Evolutionary conservation across 1,140 invertebrate species (phyloP).

Genomic region (Saccostrea glomerata): DNA sequence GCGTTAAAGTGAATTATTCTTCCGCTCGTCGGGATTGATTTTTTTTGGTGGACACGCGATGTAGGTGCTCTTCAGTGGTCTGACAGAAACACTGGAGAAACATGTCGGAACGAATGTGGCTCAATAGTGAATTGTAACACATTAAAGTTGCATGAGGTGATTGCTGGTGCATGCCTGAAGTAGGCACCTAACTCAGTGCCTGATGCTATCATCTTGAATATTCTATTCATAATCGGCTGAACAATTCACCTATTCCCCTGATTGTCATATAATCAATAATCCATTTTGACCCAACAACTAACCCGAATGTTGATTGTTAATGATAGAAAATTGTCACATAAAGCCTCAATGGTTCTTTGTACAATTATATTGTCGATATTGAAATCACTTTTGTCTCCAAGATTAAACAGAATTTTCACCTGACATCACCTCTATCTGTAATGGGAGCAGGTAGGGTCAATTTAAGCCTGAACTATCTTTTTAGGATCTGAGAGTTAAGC

Average conservation of each 20-base stretch:
- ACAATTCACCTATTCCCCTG: conserved; percentile 26
- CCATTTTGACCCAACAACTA: conserved; percentile 27
- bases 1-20: conserved; percentile 32
- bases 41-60: conserved; percentile 19
- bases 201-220: conserved; percentile 25
- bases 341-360: neutral
- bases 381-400: conserved; percentile 17
- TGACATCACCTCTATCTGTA: conserved; percentile 11
- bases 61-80: conserved; percentile 25
- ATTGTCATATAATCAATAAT: conserved; percentile 32
- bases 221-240: conserved; percentile 20
- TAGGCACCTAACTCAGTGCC: neutral
- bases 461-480: neutral
- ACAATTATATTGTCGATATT: conserved; percentile 26
- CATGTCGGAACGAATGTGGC: conserved; percentile 21
- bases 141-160: conserved; percentile 22
- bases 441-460: conserved; percentile 8
- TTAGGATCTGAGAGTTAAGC: conserved; percentile 12
- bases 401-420: conserved; percentile 3
- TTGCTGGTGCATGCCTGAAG: conserved; percentile 17
- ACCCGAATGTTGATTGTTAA: conserved; percentile 31
- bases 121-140: conserved; percentile 23
- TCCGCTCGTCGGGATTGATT: conserved; percentile 13
- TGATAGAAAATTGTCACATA: conserved; percentile 34
- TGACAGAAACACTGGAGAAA: neutral